phyloP scores from a whole-genome alignment of 2,113 vertebrate genomes.

The Centrocercus urophasianus region DNA sequence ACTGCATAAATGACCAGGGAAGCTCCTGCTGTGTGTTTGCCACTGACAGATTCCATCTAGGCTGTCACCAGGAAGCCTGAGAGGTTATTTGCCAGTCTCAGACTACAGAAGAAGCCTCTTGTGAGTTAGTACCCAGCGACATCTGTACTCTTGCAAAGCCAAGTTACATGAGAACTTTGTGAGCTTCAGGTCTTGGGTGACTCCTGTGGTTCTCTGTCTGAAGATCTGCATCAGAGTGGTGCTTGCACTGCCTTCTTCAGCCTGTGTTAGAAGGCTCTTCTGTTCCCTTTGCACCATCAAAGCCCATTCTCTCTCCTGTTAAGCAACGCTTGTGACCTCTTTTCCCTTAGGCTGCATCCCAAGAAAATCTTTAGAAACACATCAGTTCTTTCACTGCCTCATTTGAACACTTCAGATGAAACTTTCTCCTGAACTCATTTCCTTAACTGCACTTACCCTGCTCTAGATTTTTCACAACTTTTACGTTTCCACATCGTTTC shows the following conservation, averaged over 20 bases:
- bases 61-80: not conserved
- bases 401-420: not conserved
- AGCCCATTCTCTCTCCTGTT: not conserved
- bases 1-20: not conserved
- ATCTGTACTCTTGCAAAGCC: not conserved
- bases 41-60: not conserved
- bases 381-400: not conserved
- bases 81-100: not conserved
- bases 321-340: not conserved
- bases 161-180: not conserved
- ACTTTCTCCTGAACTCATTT: not conserved
- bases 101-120: not conserved
- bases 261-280: not conserved
- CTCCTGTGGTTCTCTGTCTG: not conserved
- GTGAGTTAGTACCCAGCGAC: not conserved
- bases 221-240: not conserved
- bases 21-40: not conserved
- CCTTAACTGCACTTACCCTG: not conserved
- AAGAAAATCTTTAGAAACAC: conserved; percentile 8
- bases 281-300: not conserved
- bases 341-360: not conserved
- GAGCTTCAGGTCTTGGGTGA: not conserved
- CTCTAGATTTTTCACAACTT: conserved; percentile 1
- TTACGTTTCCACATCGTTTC: not conserved
- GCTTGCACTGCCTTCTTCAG: not conserved